phyloP scores from a whole-genome alignment of 2,888 invertebrate genomes.

The Torymus tubicola region DNA sequence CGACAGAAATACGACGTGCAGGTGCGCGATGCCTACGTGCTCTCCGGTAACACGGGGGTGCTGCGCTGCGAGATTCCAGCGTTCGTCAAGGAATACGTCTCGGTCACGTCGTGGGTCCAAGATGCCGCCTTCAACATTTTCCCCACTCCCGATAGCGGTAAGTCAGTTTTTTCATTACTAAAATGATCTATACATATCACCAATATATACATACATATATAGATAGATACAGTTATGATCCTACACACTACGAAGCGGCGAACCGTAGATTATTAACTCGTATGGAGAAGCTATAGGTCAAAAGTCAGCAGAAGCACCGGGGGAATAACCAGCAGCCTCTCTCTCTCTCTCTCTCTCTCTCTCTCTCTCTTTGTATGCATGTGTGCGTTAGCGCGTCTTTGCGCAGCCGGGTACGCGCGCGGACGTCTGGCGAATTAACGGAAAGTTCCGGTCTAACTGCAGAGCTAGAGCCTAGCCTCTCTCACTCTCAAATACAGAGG shows the following conservation, averaged over 20 bases:
- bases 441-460: slow-evolving; percentile 53
- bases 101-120: slow-evolving; percentile 93
- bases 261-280: not conserved
- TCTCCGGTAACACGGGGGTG: slow-evolving; percentile 93
- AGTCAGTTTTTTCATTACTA: slow-evolving; percentile 60
- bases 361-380: too few relatives aligned
- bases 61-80: slow-evolving; percentile 93
- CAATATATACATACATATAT: not conserved
- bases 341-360: too few relatives aligned
- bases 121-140: slow-evolving; percentile 88
- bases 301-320: not conserved
- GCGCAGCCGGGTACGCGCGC: too few relatives aligned
- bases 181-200: not conserved
- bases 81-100: slow-evolving; percentile 91
- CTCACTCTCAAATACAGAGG: too few relatives aligned
- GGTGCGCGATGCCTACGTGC: slow-evolving; percentile 94
- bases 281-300: not conserved
- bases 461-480: too few relatives aligned
- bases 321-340: slow-evolving; percentile 15
- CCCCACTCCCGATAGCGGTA: slow-evolving; percentile 85
- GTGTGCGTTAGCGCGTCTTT: too few relatives aligned
- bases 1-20: slow-evolving; percentile 92
- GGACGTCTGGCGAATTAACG: slow-evolving; percentile 51
- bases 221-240: not conserved
- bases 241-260: not conserved